Evolutionary conservation across 2,888 invertebrate genomes (phyloP), one percentile per base, ranked within the genome.

Genomic region (Periphyllus acericola): DNA sequence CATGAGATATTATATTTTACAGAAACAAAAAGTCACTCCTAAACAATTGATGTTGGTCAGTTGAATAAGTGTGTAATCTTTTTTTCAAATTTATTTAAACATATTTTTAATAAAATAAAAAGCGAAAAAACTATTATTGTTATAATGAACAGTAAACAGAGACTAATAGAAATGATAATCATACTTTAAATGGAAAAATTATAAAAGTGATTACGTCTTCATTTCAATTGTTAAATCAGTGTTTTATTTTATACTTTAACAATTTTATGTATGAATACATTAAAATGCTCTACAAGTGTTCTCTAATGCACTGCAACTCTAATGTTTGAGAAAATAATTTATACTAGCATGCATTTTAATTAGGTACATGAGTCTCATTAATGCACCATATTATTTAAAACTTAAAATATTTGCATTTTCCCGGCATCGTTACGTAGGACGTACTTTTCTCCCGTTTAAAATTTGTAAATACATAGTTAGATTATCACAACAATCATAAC

Each of bases 321-420:
- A 80, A 80, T 40, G 34, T 66, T 17, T 14, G 21, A 40, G 79
- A 66, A 80, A 9, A 80, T 83, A 40, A 75, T 75, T 32, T 40
- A 11, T 29, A 29, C n/a, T 5, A 74, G 19, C 29, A 32, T 83
- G 72, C 25, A 36, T 83, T 55, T 83, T 74, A 83, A 83, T 74
- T 74, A 83, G 34, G 36, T 83, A 74, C 66, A 36, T 6, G 29
- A 60, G 55, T 40, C 14, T 40, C 60, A 40, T 74, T 83, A 55
- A 40, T 17, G 60, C 14, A 6, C n/a, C 6, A 40, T 60, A 60
- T 75, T 75, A 83, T 60, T 83, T 60, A 72, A 75, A 83, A 36
- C 60, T 80, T n/a, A 40, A 75, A 75, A 40, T 66, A 36, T 66
- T 80, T 66, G 60, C 36, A 34, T 40, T 66, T 36, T n/a, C n/a